Evolutionary conservation across 53 echinoderm and acorn worm genomes (phyloP).

Genomic region (Arbacia lixula): DNA sequence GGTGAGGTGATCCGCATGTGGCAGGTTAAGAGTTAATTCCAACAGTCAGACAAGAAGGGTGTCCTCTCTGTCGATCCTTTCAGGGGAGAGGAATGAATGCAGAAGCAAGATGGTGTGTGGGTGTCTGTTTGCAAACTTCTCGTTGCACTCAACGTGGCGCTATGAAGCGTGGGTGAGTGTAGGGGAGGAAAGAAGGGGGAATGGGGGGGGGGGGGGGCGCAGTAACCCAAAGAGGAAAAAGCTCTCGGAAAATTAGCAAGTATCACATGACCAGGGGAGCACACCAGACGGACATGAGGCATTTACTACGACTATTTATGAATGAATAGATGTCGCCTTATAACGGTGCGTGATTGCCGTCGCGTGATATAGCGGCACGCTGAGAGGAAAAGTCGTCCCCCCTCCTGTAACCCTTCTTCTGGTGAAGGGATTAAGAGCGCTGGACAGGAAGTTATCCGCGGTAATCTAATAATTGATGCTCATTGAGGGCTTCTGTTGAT

Average conservation of each 20-base stretch:
- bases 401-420: not conserved
- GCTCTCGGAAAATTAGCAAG: constrained; percentile 18
- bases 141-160: too few relatives aligned
- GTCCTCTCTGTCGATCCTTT: too few relatives aligned
- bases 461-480: too few relatives aligned
- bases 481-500: too few relatives aligned
- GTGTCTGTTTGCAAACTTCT: too few relatives aligned
- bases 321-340: constrained; percentile 13
- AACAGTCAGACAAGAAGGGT: too few relatives aligned
- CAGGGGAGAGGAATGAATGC: too few relatives aligned
- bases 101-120: too few relatives aligned
- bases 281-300: constrained; percentile 33
- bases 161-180: too few relatives aligned
- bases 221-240: not conserved
- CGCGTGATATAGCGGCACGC: not conserved
- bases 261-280: constrained; percentile 24
- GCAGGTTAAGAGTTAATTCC: too few relatives aligned
- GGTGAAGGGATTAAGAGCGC: not conserved
- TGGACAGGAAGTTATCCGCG: not conserved
- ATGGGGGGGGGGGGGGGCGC: not conserved
- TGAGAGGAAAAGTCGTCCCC: not conserved
- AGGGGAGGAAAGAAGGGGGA: too few relatives aligned
- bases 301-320: constrained; percentile 35
- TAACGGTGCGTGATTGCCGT: not conserved
- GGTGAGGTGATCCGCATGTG: too few relatives aligned